phyloP scores from a whole-genome alignment of 2,797 vertebrate genomes.

The Decapterus maruadsi region DNA sequence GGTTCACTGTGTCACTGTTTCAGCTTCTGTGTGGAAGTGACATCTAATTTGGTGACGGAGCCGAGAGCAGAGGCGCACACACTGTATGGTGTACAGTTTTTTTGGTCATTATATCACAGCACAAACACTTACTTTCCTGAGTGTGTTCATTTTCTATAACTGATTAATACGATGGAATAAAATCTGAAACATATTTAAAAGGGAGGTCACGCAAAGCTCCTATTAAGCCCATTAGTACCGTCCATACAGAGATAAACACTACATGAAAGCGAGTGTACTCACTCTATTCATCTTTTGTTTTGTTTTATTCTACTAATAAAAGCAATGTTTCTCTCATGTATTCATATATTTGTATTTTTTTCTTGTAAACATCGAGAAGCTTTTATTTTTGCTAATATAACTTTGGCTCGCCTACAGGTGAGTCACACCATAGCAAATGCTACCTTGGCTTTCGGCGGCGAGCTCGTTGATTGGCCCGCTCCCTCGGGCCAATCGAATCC shows the following conservation, averaged over 20 bases:
- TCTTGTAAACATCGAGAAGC: constrained; percentile 34
- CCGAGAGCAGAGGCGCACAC: neutral
- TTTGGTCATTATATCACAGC: neutral
- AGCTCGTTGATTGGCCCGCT: constrained; percentile 5
- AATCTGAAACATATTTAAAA: neutral
- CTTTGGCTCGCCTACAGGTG: constrained; percentile 33
- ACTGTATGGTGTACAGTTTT: too few species aligned
- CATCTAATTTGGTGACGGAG: neutral
- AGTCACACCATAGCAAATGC: constrained; percentile 40
- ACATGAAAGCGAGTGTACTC: neutral
- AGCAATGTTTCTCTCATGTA: constrained; percentile 6
- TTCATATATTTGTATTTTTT: constrained; percentile 15
- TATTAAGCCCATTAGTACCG: constrained; percentile 4
- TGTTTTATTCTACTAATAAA: neutral
- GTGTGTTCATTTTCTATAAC: constrained; percentile 10
- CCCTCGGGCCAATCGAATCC: neutral
- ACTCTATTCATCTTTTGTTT: neutral
- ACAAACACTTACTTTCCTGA: neutral
- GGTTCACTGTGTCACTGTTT: neutral
- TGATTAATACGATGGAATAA: neutral
- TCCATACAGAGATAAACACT: neutral
- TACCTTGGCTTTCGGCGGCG: constrained; percentile 26
- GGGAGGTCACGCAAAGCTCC: neutral
- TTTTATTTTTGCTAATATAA: constrained; percentile 30
- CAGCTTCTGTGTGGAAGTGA: neutral